Percentiles rank a stretch among this genome's conserved stretches.
phyloP scores from a whole-genome alignment of 2,113 vertebrate species.

The Sarotherodon lohbergeri region DNA sequence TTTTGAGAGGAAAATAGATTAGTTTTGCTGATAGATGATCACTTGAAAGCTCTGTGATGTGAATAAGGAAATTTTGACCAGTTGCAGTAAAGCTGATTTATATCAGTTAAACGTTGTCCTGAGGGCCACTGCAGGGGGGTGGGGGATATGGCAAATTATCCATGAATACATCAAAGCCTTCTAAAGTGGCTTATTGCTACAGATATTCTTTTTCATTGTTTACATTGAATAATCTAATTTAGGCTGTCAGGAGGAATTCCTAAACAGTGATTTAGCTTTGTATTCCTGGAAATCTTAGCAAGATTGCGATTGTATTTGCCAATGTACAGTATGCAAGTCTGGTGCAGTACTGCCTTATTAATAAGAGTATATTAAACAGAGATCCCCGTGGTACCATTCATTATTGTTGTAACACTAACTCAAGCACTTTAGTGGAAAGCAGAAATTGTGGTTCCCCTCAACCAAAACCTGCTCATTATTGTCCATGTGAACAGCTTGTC shows the following conservation, averaged over 20 bases:
- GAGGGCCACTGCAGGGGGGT: slow-evolving; percentile 29
- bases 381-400: slow-evolving; percentile 49
- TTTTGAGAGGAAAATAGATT: slow-evolving; percentile 67
- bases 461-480: slow-evolving; percentile 72
- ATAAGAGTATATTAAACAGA: slow-evolving; percentile 48
- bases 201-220: slow-evolving; percentile 46
- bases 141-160: slow-evolving; percentile 58
- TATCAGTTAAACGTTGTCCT: slow-evolving; percentile 62
- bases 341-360: slow-evolving; percentile 43
- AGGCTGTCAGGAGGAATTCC: slow-evolving; percentile 27
- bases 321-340: background rate
- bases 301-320: background rate
- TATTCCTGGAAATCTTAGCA: background rate
- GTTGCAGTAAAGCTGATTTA: slow-evolving; percentile 68
- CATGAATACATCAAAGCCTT: slow-evolving; percentile 63
- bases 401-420: slow-evolving; percentile 55
- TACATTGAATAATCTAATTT: slow-evolving; percentile 43
- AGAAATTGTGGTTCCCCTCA: slow-evolving; percentile 61
- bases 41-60: slow-evolving; percentile 65
- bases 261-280: background rate
- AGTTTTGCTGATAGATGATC: slow-evolving; percentile 70
- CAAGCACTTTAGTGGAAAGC: slow-evolving; percentile 49
- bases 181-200: slow-evolving; percentile 32
- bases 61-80: slow-evolving; percentile 71
- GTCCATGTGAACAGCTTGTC: slow-evolving; percentile 68